These are phyloP conservation scores for Corvus cornix DNA, from an alignment of 2,113 vertebrate species.

Conservation along the genomic window DNA sequence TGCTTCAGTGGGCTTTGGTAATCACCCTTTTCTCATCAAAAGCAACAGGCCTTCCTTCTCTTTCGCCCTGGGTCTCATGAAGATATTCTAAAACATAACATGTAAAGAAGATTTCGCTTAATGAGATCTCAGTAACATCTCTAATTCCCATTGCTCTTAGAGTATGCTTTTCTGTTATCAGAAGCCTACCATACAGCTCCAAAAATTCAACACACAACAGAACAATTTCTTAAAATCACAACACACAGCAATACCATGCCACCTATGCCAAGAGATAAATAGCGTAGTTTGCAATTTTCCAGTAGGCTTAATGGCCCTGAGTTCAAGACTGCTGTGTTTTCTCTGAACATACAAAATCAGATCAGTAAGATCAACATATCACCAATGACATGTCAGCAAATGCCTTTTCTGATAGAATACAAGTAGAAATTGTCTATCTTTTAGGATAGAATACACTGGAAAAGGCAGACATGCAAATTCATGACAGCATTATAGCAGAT, in stretches of 20 bases:
- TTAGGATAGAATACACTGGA: neutral
- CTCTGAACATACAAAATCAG: neutral
- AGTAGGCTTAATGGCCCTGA: neutral
- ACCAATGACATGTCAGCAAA: neutral
- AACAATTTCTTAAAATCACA: neutral
- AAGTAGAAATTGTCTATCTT: neutral
- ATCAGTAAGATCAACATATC: neutral
- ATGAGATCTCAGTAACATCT: neutral
- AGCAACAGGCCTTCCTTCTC: neutral
- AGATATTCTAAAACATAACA: neutral
- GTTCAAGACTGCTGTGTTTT: neutral
- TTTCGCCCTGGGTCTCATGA: neutral
- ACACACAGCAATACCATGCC: neutral
- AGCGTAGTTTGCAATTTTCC: neutral
- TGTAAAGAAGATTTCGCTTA: neutral
- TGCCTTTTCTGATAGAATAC: neutral
- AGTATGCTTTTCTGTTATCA: neutral
- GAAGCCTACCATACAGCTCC: neutral
- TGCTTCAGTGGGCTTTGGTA: neutral
- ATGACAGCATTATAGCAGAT: neutral
- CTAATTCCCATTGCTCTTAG: neutral
- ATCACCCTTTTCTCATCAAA: conserved; percentile 24
- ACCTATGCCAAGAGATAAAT: neutral
- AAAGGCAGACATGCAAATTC: neutral
- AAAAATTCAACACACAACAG: neutral